Evolutionary conservation across 1,140 invertebrate genomes (phyloP).

Genomic region (Hirudo medicinalis): DNA sequence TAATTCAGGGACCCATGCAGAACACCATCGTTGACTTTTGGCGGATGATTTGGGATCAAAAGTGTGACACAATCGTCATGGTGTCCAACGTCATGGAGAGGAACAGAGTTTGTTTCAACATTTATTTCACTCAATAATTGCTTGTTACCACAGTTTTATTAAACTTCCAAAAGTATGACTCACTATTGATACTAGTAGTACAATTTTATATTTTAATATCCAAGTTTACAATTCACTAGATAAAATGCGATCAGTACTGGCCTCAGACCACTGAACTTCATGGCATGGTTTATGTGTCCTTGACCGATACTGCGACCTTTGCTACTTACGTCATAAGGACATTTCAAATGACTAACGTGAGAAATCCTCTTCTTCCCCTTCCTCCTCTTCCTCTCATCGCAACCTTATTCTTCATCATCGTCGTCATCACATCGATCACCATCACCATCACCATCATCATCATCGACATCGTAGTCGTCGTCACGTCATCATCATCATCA

Average conservation of each 20-base stretch:
- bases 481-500: no score
- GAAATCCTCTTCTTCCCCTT: neutral
- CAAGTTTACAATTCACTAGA: constrained; percentile 24
- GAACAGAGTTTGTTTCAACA: constrained; percentile 27
- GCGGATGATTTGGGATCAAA: constrained; percentile 41
- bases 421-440: neutral
- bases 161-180: no score
- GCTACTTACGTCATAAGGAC: constrained; percentile 94
- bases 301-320: constrained; percentile 83
- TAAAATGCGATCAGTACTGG: constrained; percentile 88
- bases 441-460: constrained; percentile 2
- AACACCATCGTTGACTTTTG: constrained; percentile 42
- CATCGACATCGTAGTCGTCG: neutral
- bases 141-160: constrained; percentile 67
- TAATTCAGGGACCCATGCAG: constrained; percentile 56
- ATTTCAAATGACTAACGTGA: constrained; percentile 59
- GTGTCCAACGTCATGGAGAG: constrained; percentile 44
- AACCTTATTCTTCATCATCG: neutral
- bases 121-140: neutral
- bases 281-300: constrained; percentile 66
- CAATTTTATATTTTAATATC: constrained; percentile 20
- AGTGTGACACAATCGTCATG: constrained; percentile 39
- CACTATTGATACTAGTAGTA: constrained; percentile 77
- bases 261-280: constrained; percentile 83
- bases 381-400: neutral